Conservation (phyloP, 1,140 invertebrate genomes). For the Sesamia nonagrioides region DNA sequence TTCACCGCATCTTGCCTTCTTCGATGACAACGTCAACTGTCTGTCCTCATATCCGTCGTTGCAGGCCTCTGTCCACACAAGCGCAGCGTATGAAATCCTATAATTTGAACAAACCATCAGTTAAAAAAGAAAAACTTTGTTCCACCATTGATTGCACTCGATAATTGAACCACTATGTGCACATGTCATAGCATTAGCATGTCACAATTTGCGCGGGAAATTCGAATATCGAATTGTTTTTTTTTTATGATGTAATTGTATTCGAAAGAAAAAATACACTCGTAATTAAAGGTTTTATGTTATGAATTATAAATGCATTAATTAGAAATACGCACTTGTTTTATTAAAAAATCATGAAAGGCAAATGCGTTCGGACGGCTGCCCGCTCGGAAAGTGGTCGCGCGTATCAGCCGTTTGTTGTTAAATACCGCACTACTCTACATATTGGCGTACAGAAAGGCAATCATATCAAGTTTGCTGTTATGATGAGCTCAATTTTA, state of each 20-base stretch:
- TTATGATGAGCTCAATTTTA: conserved; percentile 21
- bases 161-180: conserved; percentile 60
- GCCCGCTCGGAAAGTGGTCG: conserved; percentile 77
- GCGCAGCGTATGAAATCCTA: conserved; percentile 74
- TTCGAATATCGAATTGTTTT: conserved; percentile 41
- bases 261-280: not conserved
- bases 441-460: conserved; percentile 70
- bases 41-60: conserved; percentile 70
- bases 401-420: conserved; percentile 71
- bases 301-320: not conserved
- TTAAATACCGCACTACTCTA: conserved; percentile 84
- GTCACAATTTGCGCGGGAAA: conserved; percentile 46
- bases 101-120: conserved; percentile 77
- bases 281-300: conserved; percentile 13
- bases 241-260: conserved; percentile 14
- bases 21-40: conserved; percentile 51
- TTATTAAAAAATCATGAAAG: conserved; percentile 55
- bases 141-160: conserved; percentile 66
- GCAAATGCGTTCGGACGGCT: conserved; percentile 71
- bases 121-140: conserved; percentile 73
- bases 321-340: conserved; percentile 59
- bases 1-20: conserved; percentile 65
- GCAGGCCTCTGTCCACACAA: conserved; percentile 59
- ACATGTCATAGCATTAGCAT: conserved; percentile 3
- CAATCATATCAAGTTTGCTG: conserved; percentile 53